Evolutionary conservation across 2,113 vertebrate species (phyloP).

Genomic region (Syngnathus floridae): DNA sequence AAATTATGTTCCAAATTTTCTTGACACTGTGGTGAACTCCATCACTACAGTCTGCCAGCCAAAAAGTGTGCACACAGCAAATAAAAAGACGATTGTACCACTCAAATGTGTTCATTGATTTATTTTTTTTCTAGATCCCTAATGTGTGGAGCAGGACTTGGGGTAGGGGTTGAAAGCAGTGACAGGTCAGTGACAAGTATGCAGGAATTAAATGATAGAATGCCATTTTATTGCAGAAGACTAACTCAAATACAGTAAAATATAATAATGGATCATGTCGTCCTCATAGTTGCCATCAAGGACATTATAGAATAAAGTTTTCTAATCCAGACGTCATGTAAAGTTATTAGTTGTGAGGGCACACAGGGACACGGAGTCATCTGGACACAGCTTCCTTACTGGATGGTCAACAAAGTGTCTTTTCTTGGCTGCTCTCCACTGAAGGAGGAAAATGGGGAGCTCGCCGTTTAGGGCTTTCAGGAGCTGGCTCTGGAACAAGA

Average conservation of each 20-base stretch:
- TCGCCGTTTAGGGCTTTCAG: conserved; percentile 33
- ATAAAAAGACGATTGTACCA: conserved; percentile 7
- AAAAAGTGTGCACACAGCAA: conserved; percentile 7
- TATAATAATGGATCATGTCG: conserved; percentile 5
- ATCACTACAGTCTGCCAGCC: background rate
- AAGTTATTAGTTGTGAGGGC: conserved; percentile 39
- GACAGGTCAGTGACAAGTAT: conserved; percentile 4
- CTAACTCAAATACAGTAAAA: conserved; percentile 6
- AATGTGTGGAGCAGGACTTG: background rate
- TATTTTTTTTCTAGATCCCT: conserved; percentile 61
- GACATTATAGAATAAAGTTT: conserved; percentile 19
- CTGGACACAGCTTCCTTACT: conserved; percentile 43
- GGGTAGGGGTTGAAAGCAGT: background rate
- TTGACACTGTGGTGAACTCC: background rate
- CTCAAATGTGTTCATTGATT: conserved; percentile 28
- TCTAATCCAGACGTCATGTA: conserved; percentile 34
- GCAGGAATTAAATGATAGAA: conserved; percentile 11
- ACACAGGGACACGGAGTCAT: conserved; percentile 29
- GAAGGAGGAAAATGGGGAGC: conserved; percentile 36
- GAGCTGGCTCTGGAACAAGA: conserved; percentile 48
- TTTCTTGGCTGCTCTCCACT: conserved; percentile 44
- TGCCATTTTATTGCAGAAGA: background rate
- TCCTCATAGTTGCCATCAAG: conserved; percentile 1
- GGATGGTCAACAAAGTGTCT: conserved; percentile 50
- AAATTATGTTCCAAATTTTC: background rate